Base-by-base conservation (phyloP, 2,888 invertebrate genomes). In the Drosophila anomalata region DNA sequence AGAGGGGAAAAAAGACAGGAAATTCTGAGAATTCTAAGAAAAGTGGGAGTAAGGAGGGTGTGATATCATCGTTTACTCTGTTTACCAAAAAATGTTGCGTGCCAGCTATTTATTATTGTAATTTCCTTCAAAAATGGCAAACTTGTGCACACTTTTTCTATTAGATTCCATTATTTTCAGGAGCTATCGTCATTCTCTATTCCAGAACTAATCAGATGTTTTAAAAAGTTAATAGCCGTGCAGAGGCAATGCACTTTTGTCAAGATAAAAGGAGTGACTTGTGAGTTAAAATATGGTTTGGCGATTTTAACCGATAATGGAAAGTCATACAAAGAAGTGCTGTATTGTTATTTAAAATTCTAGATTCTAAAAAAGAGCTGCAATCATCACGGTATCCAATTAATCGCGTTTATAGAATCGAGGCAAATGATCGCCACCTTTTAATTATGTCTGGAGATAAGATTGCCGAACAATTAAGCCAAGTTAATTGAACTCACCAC, bases 401-500 rank as follows among this genome's bases (percentile, higher is more conserved):
- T 17, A 48, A 36, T n/a, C 17, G 33, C 24, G 26, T 17, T 14
- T 14, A 46, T 39, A 63, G 26, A 63, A 62, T 33, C 4, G 9
- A 12, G 14, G 8, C 14, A 29, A 31, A 26, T 29, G 11, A 50
- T 46, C n/a, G 36, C 36, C 53, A 62, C 9, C 50, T 44, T 24
- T 51, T n/a, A 51, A 61, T 54, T 20, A 24, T 17, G 65, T 63
- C 46, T 55, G 46, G 33, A 41, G 69, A 70, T 70, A 52, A 70
- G 70, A 70, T 69, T 55, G 55, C 51, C 47, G 31, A 60, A 12
- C 65, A 69, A 73, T 72, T 46, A 57, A 62, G 47, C 54, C 58
- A 55, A 67, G 62, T 59, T 73, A 57, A 76, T 59, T 65, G 60
- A 76, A 88, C 89, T 90, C 75, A 89, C 90, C 89, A 61, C 79